A percentile compares a stretch with the other conserved stretches of the same genome.
These are phyloP conservation scores for Camelus dromedarius DNA, from an alignment of 2,113 vertebrate species.

Conservation along the genomic window DNA sequence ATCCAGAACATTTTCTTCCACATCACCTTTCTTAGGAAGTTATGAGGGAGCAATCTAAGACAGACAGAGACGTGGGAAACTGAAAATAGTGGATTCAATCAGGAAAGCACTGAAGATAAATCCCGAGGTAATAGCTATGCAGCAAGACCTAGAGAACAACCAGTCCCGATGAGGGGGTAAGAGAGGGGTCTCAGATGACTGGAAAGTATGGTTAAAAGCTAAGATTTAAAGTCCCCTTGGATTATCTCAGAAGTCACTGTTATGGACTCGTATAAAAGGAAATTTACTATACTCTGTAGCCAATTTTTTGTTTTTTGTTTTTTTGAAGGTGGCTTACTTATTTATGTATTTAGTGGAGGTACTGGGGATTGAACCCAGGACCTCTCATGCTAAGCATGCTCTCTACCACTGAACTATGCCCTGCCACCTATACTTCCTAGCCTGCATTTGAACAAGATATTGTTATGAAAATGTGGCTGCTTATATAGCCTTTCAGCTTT, in stretches of 20 bases:
- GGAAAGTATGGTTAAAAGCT: neutral
- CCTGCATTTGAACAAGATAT: neutral
- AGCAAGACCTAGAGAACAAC: neutral
- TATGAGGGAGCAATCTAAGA: conserved; percentile 41
- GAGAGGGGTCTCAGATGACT: conserved; percentile 10
- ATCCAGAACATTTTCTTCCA: conserved; percentile 53
- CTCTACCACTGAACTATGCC: too few species aligned
- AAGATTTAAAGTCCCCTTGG: conserved; percentile 26
- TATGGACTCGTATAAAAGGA: neutral
- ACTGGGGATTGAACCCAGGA: too few species aligned
- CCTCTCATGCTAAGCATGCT: too few species aligned
- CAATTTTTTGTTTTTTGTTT: too few species aligned
- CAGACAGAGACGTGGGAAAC: neutral
- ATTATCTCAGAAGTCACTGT: conserved; percentile 8
- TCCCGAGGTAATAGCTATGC: neutral
- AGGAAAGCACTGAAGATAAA: neutral
- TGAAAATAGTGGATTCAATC: neutral
- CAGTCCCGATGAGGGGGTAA: neutral
- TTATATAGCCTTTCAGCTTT: neutral
- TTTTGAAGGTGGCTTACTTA: too few species aligned
- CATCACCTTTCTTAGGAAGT: conserved; percentile 50
- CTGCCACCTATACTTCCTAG: neutral
- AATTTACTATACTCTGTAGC: neutral
- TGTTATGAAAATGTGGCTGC: neutral
- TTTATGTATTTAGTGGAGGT: too few species aligned